These are phyloP conservation scores for Xanthia icteritia DNA, from an alignment of 2,888 invertebrate genomes.

Conservation along the genomic window DNA sequence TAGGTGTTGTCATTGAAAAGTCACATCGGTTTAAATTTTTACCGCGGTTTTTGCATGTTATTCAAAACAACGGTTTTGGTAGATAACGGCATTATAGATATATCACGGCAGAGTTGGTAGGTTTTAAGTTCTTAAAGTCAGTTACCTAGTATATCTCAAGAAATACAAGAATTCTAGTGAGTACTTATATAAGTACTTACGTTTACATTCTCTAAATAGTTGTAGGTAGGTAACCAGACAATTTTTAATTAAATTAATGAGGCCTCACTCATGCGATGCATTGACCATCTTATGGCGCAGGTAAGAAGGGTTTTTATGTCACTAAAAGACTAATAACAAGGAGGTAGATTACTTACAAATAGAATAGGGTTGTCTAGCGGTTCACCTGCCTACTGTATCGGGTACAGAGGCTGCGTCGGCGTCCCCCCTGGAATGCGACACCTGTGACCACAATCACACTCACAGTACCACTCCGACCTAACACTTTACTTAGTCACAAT, in stretches of 20 bases:
- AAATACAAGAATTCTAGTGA: background rate
- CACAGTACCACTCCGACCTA: conserved; percentile 76
- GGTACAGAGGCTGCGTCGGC: conserved; percentile 85
- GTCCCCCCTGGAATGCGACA: conserved; percentile 87
- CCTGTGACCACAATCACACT: conserved; percentile 85
- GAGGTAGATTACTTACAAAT: conserved; percentile 69
- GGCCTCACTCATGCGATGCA: background rate
- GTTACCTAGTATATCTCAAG: background rate
- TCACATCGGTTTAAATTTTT: too few relatives aligned
- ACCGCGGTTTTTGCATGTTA: too few relatives aligned
- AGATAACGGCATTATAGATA: too few relatives aligned
- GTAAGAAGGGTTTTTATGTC: background rate
- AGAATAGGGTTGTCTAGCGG: conserved; percentile 77
- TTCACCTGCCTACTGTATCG: conserved; percentile 83
- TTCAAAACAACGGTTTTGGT: too few relatives aligned
- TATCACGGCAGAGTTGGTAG: too few relatives aligned
- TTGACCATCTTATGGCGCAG: background rate
- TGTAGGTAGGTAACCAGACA: background rate
- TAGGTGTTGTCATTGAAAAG: too few relatives aligned
- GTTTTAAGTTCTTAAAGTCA: background rate
- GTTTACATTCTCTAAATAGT: background rate
- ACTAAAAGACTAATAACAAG: background rate
- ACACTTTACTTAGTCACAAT: conserved; percentile 68
- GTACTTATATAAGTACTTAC: background rate
- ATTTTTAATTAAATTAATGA: conserved; percentile 10